Conservation (phyloP, 2,797 vertebrate genomes). For the Tapirus indicus region DNA sequence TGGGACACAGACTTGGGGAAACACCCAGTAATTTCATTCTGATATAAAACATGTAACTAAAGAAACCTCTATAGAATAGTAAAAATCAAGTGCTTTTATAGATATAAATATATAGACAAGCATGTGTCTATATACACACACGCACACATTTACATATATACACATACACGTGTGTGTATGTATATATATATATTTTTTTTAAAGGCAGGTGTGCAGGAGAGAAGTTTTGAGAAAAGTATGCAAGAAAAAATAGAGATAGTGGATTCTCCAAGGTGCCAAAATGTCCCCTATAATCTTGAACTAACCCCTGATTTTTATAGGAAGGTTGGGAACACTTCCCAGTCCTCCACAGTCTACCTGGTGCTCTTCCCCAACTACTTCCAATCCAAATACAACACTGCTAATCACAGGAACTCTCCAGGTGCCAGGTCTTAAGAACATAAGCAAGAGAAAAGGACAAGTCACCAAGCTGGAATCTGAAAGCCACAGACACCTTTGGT, state of each 20-base stretch:
- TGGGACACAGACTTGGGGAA: conserved; percentile 20
- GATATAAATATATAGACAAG: background rate
- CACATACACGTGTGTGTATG: background rate
- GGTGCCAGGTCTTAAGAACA: background rate
- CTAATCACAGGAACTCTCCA: background rate
- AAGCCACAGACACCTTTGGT: background rate
- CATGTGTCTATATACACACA: background rate
- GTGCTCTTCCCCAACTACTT: background rate
- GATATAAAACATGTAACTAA: background rate
- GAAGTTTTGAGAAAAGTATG: background rate
- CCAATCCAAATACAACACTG: background rate
- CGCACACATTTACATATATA: background rate
- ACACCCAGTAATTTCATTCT: background rate
- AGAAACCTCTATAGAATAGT: background rate
- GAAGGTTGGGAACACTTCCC: background rate
- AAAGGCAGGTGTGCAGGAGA: background rate
- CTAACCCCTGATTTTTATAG: background rate
- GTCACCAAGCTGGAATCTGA: background rate
- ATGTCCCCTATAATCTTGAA: background rate
- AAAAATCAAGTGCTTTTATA: background rate
- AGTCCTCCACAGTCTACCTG: background rate
- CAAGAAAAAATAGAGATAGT: background rate
- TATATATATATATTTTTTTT: background rate
- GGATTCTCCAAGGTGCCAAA: background rate
- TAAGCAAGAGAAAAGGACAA: background rate